These are phyloP conservation scores for Tychaedon coryphoeus DNA, from an alignment of 2,113 vertebrate species.

Conservation along the genomic window DNA sequence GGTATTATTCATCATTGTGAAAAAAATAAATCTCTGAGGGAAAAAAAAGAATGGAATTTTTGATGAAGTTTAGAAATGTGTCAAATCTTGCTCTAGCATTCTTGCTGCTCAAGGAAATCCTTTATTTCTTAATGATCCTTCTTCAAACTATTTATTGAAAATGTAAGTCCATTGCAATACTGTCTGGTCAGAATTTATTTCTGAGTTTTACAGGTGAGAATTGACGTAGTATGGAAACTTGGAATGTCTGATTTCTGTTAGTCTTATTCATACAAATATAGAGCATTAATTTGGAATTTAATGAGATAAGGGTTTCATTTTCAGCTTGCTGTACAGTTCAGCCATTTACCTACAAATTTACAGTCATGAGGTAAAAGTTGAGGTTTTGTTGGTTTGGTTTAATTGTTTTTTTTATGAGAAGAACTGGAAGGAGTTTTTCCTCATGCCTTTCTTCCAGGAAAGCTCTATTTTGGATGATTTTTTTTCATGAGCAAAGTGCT, in stretches of 20 bases:
- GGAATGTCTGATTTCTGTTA: neutral
- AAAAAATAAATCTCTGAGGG: neutral
- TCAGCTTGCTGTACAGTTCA: neutral
- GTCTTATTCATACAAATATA: neutral
- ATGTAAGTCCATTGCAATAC: neutral
- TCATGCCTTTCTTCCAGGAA: neutral
- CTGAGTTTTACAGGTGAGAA: neutral
- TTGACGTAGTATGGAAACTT: fast-evolving
- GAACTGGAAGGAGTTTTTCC: neutral
- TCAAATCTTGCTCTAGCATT: neutral
- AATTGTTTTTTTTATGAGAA: neutral
- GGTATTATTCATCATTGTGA: neutral
- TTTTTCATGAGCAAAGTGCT: neutral
- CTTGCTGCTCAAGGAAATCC: neutral
- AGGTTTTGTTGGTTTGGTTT: neutral
- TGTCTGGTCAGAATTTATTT: neutral
- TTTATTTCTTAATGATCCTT: neutral
- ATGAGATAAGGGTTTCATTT: neutral
- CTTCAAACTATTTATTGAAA: neutral
- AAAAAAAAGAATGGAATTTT: neutral
- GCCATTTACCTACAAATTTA: neutral
- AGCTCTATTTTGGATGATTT: neutral
- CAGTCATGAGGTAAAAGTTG: neutral
- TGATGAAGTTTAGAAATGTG: neutral
- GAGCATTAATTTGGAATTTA: neutral